A percentile compares a stretch with the other conserved stretches of the same genome.
Evolutionary conservation across 2,797 vertebrate species (phyloP).

Genomic region (Zalophus californianus): DNA sequence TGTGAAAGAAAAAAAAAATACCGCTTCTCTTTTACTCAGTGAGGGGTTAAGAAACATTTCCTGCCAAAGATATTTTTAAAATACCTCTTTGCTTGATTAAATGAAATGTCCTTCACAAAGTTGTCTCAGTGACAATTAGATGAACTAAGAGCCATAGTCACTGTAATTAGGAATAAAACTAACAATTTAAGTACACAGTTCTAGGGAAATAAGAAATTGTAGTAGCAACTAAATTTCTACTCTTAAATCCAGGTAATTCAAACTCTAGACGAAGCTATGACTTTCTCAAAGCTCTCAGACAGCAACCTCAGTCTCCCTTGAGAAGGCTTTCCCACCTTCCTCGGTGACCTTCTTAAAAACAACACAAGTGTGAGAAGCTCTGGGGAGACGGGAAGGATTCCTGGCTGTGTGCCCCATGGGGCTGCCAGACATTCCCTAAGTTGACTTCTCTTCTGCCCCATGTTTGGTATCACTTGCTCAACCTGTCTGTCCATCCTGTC

Average conservation of each 20-base stretch:
- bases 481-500: not conserved
- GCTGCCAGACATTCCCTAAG: not conserved
- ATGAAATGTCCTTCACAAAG: slow-evolving; percentile 44
- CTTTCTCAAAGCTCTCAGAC: not conserved
- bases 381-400: not conserved
- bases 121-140: slow-evolving; percentile 33
- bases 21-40: not conserved
- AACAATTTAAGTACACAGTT: slow-evolving; percentile 13
- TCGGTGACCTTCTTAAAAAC: not conserved
- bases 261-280: not conserved
- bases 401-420: not conserved
- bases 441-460: not conserved
- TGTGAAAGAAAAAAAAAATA: not conserved
- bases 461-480: not conserved
- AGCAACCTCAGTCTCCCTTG: not conserved
- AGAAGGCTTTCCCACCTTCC: not conserved
- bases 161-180: slow-evolving; percentile 38
- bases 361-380: not conserved
- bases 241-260: not conserved
- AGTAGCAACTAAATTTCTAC: not conserved
- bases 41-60: slow-evolving; percentile 31
- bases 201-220: slow-evolving; percentile 7
- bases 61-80: slow-evolving; percentile 57
- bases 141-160: not conserved
- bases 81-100: slow-evolving; percentile 57